Base-by-base conservation (phyloP, 2,113 vertebrate species). In the Hassar affinis region DNA sequence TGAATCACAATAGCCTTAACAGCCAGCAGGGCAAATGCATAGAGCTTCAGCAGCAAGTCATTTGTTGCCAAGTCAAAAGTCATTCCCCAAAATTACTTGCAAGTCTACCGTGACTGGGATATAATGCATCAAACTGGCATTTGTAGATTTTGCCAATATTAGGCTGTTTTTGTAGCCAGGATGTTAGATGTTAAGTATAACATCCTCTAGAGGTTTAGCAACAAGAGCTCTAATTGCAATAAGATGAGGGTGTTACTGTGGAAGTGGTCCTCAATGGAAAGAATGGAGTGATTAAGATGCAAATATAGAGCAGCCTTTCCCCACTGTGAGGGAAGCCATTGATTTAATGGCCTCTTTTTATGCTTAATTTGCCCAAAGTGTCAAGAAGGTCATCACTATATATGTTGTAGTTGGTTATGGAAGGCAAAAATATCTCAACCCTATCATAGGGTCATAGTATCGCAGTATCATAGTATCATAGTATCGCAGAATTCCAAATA, bases 231-330 rank as follows among this genome's bases (percentile, higher is more conserved):
- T 64, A 18, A 68, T n/a, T 71, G n/a, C 61, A 66, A 81, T 78
- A 78, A 61, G 64, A 85, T 1, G 15, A 4, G 57, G 18, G 42
- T 20, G 17, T 54, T 25, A 42, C 52, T 52, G 45, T 77, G 54
- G 51, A 25, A 82, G 47, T 56, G 76, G 74, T 79, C 79, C 75
- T 90, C 74, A 86, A 78, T 85, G 87, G 84, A 68, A 84, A 51
- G 87, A 88, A 82, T 51, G 51, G 42, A 85, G 72, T 85, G 61
- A 87, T 90, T 92, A 86, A 91, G 84, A 92, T 91, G 91, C 86
- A 90, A 91, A 92, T 91, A 83, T 42, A 27, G 78, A 56, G 45
- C 25, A 45, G 68, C 38, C 52, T 27, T 22, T 51, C 81, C 82
- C 49, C 61, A 68, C 35, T 78, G 61, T 57, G 61, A 56, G 2